Conservation (phyloP, 2,113 vertebrate genomes). For the Apodemus speciosus region DNA sequence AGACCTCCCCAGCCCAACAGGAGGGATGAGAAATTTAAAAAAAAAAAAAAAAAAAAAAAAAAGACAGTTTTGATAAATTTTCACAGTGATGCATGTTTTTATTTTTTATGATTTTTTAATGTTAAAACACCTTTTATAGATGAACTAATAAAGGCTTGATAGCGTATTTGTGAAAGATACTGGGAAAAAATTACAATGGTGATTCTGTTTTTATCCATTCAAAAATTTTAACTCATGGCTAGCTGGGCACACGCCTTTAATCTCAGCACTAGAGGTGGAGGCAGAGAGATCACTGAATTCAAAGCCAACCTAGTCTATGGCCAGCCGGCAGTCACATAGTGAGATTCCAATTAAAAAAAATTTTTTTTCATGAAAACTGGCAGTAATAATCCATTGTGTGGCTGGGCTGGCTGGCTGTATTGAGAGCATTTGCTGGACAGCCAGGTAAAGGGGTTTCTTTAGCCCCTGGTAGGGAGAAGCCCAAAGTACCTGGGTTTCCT, state of each 20-base stretch:
- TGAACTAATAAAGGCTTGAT: neutral
- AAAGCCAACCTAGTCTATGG: neutral
- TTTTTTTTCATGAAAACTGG: neutral
- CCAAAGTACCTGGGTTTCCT: neutral
- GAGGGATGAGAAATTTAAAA: neutral
- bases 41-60: too few relatives aligned
- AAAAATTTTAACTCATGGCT: neutral
- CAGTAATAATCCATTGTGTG: rapidly evolving
- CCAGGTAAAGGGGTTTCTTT: too few relatives aligned
- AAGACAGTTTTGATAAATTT: neutral
- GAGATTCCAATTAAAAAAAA: neutral
- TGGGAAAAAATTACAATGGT: neutral
- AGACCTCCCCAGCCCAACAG: neutral
- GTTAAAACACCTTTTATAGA: neutral
- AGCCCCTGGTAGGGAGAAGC: neutral
- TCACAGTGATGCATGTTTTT: neutral
- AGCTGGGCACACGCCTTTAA: neutral
- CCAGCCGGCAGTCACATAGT: neutral
- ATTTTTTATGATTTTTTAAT: neutral
- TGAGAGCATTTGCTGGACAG: neutral
- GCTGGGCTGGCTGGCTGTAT: neutral
- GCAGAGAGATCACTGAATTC: neutral
- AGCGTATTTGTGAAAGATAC: neutral
- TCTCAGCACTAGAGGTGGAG: neutral
- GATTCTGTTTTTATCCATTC: neutral